Conservation (phyloP, 2,888 invertebrate species). For the Amphipyra berbera region DNA sequence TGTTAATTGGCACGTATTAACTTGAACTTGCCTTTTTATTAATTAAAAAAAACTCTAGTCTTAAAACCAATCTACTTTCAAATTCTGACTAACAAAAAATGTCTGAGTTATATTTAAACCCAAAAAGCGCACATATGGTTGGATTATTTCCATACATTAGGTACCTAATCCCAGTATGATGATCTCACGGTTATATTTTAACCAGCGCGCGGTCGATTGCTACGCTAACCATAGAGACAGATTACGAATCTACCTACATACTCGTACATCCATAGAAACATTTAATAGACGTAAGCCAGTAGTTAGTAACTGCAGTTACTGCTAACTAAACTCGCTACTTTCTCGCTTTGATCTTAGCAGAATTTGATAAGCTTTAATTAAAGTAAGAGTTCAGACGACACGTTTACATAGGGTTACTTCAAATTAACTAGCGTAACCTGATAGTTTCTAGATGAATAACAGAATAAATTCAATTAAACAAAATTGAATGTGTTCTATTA, state of each 20-base stretch:
- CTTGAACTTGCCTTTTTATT: neutral
- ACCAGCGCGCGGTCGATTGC: neutral
- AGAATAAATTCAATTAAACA: too few species aligned
- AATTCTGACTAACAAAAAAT: slow-evolving; percentile 3
- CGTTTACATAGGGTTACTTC: too few species aligned
- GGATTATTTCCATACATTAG: slow-evolving; percentile 26
- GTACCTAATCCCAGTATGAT: slow-evolving; percentile 29
- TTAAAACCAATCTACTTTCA: neutral
- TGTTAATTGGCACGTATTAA: neutral
- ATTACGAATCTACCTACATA: slow-evolving; percentile 18
- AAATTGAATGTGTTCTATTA: too few species aligned
- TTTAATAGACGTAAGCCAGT: neutral
- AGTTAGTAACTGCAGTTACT: slow-evolving; percentile 15
- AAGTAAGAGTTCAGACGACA: neutral
- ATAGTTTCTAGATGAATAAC: too few species aligned
- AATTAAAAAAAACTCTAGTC: neutral
- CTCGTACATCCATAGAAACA: neutral
- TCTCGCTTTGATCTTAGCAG: slow-evolving; percentile 21
- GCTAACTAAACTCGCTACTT: slow-evolving; percentile 26
- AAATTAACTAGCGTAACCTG: too few species aligned
- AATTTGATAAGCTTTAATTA: slow-evolving; percentile 13
- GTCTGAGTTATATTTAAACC: slow-evolving; percentile 1
- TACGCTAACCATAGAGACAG: slow-evolving; percentile 15
- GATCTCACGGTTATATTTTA: slow-evolving; percentile 49
- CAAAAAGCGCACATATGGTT: slow-evolving; percentile 23